phyloP scores from a whole-genome alignment of 2,797 vertebrate genomes.

The Geotrypetes seraphini region DNA sequence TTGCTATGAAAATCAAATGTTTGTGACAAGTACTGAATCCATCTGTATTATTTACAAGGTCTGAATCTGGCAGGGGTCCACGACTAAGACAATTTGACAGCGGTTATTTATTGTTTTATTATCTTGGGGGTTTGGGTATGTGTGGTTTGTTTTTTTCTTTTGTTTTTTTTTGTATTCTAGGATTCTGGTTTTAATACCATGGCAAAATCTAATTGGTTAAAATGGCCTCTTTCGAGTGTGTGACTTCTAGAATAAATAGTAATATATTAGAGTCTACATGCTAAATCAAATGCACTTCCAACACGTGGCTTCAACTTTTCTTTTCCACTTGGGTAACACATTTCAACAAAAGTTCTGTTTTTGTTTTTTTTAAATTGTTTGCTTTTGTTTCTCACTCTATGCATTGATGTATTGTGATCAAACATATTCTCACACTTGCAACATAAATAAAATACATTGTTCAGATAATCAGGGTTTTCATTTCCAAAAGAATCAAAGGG shows the following conservation, averaged over 20 bases:
- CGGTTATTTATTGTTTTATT: no score
- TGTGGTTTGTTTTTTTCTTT: no score
- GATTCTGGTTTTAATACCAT: no score
- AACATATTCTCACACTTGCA: constrained; percentile 19
- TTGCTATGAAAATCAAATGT: no score
- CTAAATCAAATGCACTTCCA: constrained; percentile 38
- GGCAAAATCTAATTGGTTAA: constrained; percentile 50
- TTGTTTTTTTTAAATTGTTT: constrained; percentile 9
- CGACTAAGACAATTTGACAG: no score
- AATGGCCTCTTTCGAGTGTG: constrained; percentile 59
- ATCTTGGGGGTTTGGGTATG: no score
- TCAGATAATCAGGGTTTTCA: constrained; percentile 18
- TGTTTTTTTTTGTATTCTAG: no score
- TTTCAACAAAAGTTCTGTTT: constrained; percentile 20
- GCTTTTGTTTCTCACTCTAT: not conserved
- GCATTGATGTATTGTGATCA: constrained; percentile 24
- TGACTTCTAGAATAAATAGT: constrained; percentile 46
- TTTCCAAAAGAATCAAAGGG: constrained; percentile 23
- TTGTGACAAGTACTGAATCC: no score
- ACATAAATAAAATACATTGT: not conserved
- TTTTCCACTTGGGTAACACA: constrained; percentile 25
- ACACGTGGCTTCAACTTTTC: constrained; percentile 35
- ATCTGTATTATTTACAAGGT: no score
- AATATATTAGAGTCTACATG: constrained; percentile 45
- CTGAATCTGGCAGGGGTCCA: no score